phyloP scores from a whole-genome alignment of 2,888 invertebrate species.

The Cordilura impudica region DNA sequence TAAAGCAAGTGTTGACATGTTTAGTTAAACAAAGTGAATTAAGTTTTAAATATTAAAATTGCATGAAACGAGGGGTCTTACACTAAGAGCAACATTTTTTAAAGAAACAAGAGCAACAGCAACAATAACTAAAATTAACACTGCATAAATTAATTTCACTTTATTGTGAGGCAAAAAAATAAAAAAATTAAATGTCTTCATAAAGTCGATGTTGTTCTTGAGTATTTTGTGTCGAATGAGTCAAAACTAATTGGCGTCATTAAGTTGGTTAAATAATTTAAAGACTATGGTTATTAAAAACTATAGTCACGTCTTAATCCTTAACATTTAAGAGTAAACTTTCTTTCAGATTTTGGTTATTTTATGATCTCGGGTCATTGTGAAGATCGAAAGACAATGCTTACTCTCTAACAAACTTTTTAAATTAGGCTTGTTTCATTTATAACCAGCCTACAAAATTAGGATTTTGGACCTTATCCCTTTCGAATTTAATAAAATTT shows the following conservation, averaged over 20 bases:
- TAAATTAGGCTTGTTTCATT: too few species aligned
- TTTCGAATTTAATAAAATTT: too few species aligned
- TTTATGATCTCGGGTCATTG: too few species aligned
- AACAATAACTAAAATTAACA: constrained; percentile 60
- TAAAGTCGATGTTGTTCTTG: not conserved
- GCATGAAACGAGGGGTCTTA: not conserved
- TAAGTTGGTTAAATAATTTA: not conserved
- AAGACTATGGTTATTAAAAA: too few species aligned
- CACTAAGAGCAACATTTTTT: not conserved
- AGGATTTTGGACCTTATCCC: too few species aligned
- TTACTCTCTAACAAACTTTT: too few species aligned
- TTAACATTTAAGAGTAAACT: too few species aligned
- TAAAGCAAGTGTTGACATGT: constrained; percentile 64
- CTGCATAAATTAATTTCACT: constrained; percentile 60
- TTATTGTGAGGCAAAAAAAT: not conserved
- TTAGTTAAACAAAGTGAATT: constrained; percentile 61
- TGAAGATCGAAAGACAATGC: too few species aligned
- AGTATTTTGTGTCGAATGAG: constrained; percentile 36
- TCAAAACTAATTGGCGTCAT: constrained; percentile 37
- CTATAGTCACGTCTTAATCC: too few species aligned
- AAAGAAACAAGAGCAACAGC: constrained; percentile 11
- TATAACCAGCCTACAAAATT: too few species aligned
- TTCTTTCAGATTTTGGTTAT: too few species aligned
- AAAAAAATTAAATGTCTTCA: not conserved
- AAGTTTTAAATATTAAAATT: constrained; percentile 46